Percentiles rank a stretch among this genome's conserved stretches.
These are phyloP conservation scores for Galagoides demidoff DNA, from an alignment of 2,797 vertebrate genomes.

Conservation along the genomic window DNA sequence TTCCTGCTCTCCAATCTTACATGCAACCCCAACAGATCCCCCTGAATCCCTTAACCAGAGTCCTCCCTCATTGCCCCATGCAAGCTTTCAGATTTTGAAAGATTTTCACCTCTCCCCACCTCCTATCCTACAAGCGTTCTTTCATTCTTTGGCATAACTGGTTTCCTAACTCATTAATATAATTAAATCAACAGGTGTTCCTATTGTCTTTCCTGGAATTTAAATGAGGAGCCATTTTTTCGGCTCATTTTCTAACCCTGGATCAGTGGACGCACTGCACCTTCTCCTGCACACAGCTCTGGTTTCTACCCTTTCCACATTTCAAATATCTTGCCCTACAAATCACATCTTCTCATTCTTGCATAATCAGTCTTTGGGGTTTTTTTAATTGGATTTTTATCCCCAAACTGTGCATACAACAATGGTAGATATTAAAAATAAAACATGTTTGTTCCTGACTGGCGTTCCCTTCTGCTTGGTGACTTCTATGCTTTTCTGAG, in stretches of 20 bases:
- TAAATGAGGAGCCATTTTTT: neutral
- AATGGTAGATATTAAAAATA: neutral
- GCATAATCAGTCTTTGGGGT: neutral
- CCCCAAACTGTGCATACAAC: neutral
- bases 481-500: neutral
- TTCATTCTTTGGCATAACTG: neutral
- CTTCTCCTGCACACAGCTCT: neutral
- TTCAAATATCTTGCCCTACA: neutral
- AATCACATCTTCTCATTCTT: neutral
- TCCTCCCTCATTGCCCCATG: neutral
- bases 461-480: neutral
- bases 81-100: neutral
- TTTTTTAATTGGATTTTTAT: neutral
- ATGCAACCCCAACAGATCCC: neutral
- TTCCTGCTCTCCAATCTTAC: neutral
- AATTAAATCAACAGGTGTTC: neutral
- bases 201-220: neutral
- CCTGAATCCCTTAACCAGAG: neutral
- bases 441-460: neutral
- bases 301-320: neutral
- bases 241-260: neutral
- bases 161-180: neutral
- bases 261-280: accelerated
- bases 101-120: neutral
- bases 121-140: neutral